Evolutionary conservation across 2,888 invertebrate species (phyloP).

Genomic region (Drosophila greeni): DNA sequence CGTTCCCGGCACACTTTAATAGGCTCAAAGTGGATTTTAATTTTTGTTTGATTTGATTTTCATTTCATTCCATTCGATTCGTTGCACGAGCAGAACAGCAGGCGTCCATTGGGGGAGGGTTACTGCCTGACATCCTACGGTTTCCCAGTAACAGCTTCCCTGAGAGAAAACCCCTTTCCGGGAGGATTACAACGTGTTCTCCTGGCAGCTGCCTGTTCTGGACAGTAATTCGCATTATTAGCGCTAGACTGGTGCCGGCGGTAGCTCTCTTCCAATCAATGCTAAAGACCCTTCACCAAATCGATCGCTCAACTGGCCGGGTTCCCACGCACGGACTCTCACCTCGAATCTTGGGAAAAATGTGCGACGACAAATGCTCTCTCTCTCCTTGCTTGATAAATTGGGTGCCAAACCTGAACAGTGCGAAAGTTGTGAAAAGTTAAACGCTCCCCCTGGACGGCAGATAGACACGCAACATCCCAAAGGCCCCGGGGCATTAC

Average conservation of each 20-base stretch:
- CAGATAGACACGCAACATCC: constrained; percentile 64
- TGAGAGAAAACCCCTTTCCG: constrained; percentile 14
- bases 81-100: constrained; percentile 58
- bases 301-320: constrained; percentile 36
- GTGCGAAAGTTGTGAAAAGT: constrained; percentile 66
- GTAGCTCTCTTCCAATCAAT: constrained; percentile 47
- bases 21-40: constrained; percentile 78
- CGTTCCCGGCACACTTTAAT: constrained; percentile 70
- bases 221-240: constrained; percentile 73
- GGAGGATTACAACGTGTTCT: constrained; percentile 56
- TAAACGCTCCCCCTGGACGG: constrained; percentile 62
- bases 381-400: constrained; percentile 56
- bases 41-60: constrained; percentile 73
- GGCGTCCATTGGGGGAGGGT: constrained; percentile 53
- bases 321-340: constrained; percentile 72
- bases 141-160: constrained; percentile 11
- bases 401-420: constrained; percentile 73
- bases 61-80: constrained; percentile 63
- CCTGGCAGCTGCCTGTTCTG: constrained; percentile 46
- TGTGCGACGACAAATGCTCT: constrained; percentile 59
- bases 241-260: constrained; percentile 57
- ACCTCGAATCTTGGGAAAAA: constrained; percentile 35
- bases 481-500: constrained; percentile 19
- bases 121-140: constrained; percentile 36
- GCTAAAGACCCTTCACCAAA: constrained; percentile 14